Base-by-base conservation (phyloP, 1,140 invertebrate species). In the Pseudomyrmex pallidus region DNA sequence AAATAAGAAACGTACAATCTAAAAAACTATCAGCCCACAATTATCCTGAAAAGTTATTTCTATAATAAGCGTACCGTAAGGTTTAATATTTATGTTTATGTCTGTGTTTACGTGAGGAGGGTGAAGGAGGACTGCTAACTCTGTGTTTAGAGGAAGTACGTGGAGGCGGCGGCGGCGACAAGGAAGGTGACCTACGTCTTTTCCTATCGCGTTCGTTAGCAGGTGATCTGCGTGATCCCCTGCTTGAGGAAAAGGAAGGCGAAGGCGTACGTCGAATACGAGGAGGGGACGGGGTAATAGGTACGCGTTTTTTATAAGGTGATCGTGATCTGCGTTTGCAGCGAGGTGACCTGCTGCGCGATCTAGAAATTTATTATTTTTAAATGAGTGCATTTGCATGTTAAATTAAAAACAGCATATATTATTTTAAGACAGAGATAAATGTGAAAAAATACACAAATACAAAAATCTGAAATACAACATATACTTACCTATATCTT, bases 21-120 rank as follows among this genome's bases (percentile, higher is more conserved):
- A 57, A 57, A 68, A 44, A 20, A 48, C 22, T 54, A 2, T 25
- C 12, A 13, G 50, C n/a, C 3, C 3, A 5, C 44, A 25, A 52
- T 52, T 5, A 3, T 59, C 13, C 52, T 82, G 35, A 12, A 82
- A 74, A 17, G 15, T 82, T 52, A 62, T 63, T 63, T 17, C 13
- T 74, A 52, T 9, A 83, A 83, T 17, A 52, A 10, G 50, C n/a
- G 2, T 59, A 84, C 61, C 44, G 64, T 83, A 54, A 44, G 35
- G 35, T 64, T 93, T 78, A 95, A 82, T 95, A 95, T 90, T 95
- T 95, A 88, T 95, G 95, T 87, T 95, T 95, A 84, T 95, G 95
- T 87, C 95, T 93, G 82, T 95, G 94, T 90, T 95, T 95, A 13
- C 94, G 91, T 10, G 93, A 87, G 12, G 93, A 91, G 13, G 94